These are phyloP conservation scores for Setipinna tenuifilis DNA, from an alignment of 2,797 vertebrate genomes.

Conservation along the genomic window DNA sequence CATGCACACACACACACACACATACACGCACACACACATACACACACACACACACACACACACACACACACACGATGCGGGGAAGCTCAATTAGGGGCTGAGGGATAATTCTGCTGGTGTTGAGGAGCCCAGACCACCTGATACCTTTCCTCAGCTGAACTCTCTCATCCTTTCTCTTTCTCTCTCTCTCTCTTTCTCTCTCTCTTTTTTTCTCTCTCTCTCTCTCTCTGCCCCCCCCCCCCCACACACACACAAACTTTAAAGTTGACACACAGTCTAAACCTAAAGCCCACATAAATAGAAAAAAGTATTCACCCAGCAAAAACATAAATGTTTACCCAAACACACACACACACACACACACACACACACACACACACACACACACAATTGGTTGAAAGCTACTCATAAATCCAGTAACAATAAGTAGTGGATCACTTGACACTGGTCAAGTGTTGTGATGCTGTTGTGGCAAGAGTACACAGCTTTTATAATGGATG, in stretches of 20 bases:
- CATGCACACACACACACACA: background rate
- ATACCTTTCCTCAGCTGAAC: conserved; percentile 46
- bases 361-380: background rate
- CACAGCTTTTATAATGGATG: no score
- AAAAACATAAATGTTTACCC: background rate
- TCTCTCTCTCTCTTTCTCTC: conserved; percentile 14
- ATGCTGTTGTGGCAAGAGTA: no score
- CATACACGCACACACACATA: background rate
- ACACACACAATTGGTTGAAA: background rate
- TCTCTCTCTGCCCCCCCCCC: no score
- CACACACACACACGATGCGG: conserved; percentile 1
- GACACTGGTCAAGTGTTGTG: no score
- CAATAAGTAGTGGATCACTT: no score
- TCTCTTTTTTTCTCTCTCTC: background rate
- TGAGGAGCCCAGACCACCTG: conserved; percentile 45
- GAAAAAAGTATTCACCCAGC: no score
- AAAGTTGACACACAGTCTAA: background rate
- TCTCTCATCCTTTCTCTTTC: conserved; percentile 30
- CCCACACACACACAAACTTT: background rate
- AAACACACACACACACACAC: conserved; percentile 4
- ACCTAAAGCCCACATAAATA: no score
- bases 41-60: conserved; percentile 26
- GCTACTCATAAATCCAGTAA: no score
- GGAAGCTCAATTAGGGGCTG: conserved; percentile 56
- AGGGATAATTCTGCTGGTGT: conserved; percentile 52